These are phyloP conservation scores for Tiliacea aurago DNA, from an alignment of 2,888 invertebrate species.

Conservation along the genomic window DNA sequence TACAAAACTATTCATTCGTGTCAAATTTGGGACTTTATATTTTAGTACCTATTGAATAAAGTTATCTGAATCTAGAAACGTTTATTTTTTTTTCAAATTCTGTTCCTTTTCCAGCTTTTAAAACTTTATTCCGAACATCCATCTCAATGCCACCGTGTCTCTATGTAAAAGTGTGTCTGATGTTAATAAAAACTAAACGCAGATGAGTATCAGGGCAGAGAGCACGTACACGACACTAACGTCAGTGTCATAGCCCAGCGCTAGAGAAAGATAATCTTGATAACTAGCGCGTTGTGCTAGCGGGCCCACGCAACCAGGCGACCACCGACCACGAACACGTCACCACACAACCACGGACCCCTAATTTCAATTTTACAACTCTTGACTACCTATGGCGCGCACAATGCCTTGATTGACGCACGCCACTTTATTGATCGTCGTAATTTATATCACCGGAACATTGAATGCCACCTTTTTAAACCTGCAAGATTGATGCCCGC, in stretches of 20 bases:
- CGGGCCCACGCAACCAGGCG: conserved; percentile 51
- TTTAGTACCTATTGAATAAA: conserved; percentile 82
- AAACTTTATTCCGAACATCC: not conserved
- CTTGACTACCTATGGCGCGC: conserved; percentile 61
- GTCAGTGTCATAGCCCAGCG: conserved; percentile 46
- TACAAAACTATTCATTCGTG: conserved; percentile 72
- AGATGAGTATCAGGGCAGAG: conserved; percentile 48
- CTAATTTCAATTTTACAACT: conserved; percentile 67
- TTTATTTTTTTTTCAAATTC: not conserved
- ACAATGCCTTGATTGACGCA: conserved; percentile 71
- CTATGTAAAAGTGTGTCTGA: not conserved
- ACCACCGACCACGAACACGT: conserved; percentile 66
- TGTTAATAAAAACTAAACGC: conserved; percentile 30
- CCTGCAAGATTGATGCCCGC: conserved; percentile 70
- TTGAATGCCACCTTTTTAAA: conserved; percentile 70
- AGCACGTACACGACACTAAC: conserved; percentile 39
- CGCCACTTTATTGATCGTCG: conserved; percentile 71
- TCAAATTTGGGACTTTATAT: conserved; percentile 82
- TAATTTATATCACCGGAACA: conserved; percentile 75
- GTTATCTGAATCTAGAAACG: conserved; percentile 72
- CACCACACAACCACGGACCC: conserved; percentile 59
- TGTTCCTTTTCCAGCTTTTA: not conserved
- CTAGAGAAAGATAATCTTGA: conserved; percentile 73
- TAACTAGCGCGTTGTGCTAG: conserved; percentile 64
- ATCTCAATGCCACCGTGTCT: not conserved